Conservation (phyloP, 2,113 vertebrate species). For the Shinisaurus crocodilurus region DNA sequence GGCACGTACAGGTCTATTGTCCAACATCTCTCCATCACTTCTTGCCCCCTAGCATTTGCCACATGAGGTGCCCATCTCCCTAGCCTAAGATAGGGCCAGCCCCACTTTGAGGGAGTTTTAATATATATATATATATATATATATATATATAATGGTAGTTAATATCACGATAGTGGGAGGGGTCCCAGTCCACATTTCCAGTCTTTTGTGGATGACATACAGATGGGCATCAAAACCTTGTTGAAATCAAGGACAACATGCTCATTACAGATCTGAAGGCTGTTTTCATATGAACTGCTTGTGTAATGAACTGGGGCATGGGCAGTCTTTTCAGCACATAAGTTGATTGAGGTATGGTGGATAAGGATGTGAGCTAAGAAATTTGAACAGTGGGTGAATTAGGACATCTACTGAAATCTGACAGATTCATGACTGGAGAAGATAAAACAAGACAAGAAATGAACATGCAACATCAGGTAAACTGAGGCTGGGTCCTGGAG, state of each 20-base stretch:
- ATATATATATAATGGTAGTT: too few species aligned
- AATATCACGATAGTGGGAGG: not conserved
- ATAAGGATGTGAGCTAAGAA: not conserved
- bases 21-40: too few species aligned
- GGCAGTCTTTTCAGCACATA: not conserved
- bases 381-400: not conserved
- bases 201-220: not conserved
- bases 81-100: too few species aligned
- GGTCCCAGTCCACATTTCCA: not conserved
- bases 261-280: not conserved
- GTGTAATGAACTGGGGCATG: not conserved
- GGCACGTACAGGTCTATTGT: too few species aligned
- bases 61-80: too few species aligned
- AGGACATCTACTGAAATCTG: not conserved
- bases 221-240: not conserved
- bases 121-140: too few species aligned
- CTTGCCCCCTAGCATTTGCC: too few species aligned
- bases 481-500: not conserved
- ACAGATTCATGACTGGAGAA: too few species aligned
- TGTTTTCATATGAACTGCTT: not conserved
- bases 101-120: not conserved
- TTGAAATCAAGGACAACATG: not conserved
- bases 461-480: not conserved
- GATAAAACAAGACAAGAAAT: not conserved
- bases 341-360: not conserved